Evolutionary conservation across 2,797 vertebrate species (phyloP), one percentile per base, ranked within the genome.

Genomic region (Tamandua tetradactyla): DNA sequence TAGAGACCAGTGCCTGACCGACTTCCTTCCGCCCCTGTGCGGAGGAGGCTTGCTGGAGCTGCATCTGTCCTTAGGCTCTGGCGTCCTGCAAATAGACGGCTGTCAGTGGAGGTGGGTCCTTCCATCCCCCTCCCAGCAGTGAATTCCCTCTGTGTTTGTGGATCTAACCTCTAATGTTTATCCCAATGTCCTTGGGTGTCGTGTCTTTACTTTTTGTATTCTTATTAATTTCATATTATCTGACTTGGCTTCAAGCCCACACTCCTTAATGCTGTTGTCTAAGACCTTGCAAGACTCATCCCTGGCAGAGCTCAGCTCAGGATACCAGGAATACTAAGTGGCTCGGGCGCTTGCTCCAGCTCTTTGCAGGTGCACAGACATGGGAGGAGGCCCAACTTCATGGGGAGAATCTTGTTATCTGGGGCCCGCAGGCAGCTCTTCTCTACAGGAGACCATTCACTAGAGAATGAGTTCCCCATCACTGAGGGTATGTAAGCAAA

Each of bases 211-310:
- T 69, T 74, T 52, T 82, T 61, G 88, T 37, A 57, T 89, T 84
- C 62, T 59, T 72, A 35, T 91, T 71, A 81, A 89, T 92, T 95
- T 93, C n/a, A 7, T 75, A 52, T 80, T 92, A 69, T 76, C 59
- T 80, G 64, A 91, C 69, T 90, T 88, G 88, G 86, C 79, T 94
- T 85, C 12, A 37, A 27, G 64, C 71, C 80, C 79, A 68, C 5
- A 52, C 18, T 4, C 30, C 30, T 93, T 57, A 42, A 32, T 61
- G 15, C 89, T 55, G 12, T n/a, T 89, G n/a, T 92, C 87, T 95
- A 78, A 94, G 82, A 71, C n/a, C 74, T 79, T 89, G 9, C 5
- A 18, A 87, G 49, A n/a, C n/a, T 93, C 44, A 27, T 12, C 8
- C 1, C 5, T 12, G 42, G 59, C 66, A 57, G 17, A 76, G 22